Evolutionary conservation across 2,113 vertebrate genomes (phyloP), one percentile per base, ranked within the genome.

Genomic region (Genyomyrus donnyi): DNA sequence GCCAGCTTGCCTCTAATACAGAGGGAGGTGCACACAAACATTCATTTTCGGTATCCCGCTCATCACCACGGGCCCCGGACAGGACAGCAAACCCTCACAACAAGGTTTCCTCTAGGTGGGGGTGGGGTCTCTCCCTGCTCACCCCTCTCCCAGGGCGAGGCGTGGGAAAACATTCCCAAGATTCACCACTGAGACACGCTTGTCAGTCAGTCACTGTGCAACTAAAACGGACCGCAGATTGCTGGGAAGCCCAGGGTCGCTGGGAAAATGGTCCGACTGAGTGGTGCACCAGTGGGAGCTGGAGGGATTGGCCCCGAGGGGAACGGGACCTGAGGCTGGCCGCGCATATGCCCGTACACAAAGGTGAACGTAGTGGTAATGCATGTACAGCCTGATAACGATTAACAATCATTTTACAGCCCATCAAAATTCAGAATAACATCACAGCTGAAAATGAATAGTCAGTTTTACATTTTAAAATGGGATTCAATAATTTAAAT

Each of bases 311-410:
- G 87, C 19, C 9, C 1, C n/a, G 6, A 10, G 19, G 3, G 77
- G 13, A 83, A 53, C 11, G 0, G 21, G 84, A 24, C 15, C 21
- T n/a, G 6, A 3, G 86, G 56, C 89, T 9, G 46, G 49, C 53
- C 80, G 66, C 87, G 70, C 45, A n/a, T 91, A n/a, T 91, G 92
- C 5, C 11, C 5, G 11, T 17, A 5, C 27, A 39, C 3, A 3
- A 17, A 13, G 27, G 13, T 77, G 70, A 31, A 7, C 1, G 1
- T 0, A 15, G 11, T 15, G 8, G 10, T 31, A 74, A 27, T 39
- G 70, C 90, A 92, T 77, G 15, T 39, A 35, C 90, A 88, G 91
- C 92, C 90, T 91, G 89, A 62, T 2, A 62, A 62, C 7, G 24
- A 62, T 62, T 62, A n/a, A n/a, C 24, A 58, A 62, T 62, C 56